Conservation (phyloP, 2,113 vertebrate species). For the Indicator indicator region DNA sequence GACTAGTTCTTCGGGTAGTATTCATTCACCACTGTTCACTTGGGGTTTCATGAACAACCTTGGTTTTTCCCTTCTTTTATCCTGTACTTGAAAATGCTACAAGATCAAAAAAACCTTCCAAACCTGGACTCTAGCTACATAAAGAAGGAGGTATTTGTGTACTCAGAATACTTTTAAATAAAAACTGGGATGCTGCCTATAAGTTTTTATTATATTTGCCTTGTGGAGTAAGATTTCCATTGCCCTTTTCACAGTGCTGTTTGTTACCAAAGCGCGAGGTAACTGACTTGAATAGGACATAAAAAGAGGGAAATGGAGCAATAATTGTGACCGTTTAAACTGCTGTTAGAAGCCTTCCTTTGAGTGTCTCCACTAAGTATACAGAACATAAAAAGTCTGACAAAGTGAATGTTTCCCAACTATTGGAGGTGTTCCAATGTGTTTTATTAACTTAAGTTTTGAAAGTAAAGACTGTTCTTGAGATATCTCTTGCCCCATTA, state of each 20-base stretch:
- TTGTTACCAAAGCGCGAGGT: background rate
- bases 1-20: background rate
- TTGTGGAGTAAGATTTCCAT: background rate
- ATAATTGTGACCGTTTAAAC: background rate
- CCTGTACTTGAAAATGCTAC: background rate
- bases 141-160: background rate
- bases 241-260: background rate
- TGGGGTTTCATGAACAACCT: background rate
- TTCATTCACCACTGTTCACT: background rate
- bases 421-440: background rate
- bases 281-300: background rate
- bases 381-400: background rate
- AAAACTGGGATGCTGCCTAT: background rate
- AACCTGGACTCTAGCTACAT: background rate
- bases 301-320: background rate
- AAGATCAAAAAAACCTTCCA: background rate
- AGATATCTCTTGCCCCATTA: background rate
- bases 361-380: background rate
- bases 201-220: background rate
- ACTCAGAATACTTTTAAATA: slow-evolving; percentile 1
- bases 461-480: background rate
- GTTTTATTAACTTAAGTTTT: background rate
- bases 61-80: background rate
- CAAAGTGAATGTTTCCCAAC: background rate
- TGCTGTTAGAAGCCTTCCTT: background rate